Evolutionary conservation across 1,140 invertebrate species (phyloP).

Genomic region (Procambarus virginalis): DNA sequence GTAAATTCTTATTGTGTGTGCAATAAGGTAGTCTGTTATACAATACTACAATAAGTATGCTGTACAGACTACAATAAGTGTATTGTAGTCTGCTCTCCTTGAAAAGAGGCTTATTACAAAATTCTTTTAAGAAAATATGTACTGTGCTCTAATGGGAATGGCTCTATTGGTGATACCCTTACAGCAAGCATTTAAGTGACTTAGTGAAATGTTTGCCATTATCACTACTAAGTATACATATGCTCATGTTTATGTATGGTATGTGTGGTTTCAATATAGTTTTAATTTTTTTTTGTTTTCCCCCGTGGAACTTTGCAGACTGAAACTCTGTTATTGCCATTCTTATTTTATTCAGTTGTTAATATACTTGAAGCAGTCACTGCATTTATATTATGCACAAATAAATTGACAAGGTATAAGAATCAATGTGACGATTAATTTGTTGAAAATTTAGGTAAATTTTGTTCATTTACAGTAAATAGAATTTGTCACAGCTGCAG

Average conservation of each 20-base stretch:
- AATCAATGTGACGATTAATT: not conserved
- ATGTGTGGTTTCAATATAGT: not conserved
- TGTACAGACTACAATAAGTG: too few relatives aligned
- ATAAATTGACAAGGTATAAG: not conserved
- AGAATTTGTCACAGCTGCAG: not conserved
- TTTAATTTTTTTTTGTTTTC: not conserved
- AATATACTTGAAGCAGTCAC: not conserved
- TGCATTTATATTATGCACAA: not conserved
- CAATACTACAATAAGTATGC: not conserved
- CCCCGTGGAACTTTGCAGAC: not conserved
- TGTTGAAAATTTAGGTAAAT: not conserved
- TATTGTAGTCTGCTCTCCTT: too few relatives aligned
- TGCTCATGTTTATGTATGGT: not conserved
- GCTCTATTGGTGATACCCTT: not conserved
- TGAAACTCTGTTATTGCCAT: not conserved
- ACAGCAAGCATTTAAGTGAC: not conserved
- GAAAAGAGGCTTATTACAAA: not conserved
- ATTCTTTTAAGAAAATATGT: not conserved
- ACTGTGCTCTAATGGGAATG: not conserved
- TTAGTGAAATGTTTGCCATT: not conserved
- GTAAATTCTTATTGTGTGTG: not conserved
- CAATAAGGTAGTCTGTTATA: not conserved
- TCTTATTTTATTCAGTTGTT: not conserved
- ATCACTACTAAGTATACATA: not conserved
- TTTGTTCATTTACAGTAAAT: not conserved